These are phyloP conservation scores for Pelusios castaneus DNA, from an alignment of 2,113 vertebrate species.

Conservation along the genomic window DNA sequence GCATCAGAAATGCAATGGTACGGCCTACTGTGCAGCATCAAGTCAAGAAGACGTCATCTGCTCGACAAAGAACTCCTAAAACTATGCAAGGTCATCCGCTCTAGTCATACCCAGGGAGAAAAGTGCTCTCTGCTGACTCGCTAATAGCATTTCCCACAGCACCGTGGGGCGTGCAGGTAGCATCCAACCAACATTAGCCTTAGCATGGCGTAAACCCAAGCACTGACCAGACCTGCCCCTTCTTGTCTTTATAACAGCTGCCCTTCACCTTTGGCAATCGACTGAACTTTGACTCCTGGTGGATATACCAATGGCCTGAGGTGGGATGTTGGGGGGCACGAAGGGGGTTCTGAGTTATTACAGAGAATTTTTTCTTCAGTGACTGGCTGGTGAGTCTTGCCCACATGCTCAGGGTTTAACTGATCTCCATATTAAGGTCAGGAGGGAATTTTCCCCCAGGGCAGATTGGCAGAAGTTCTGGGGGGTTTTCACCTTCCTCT, in stretches of 20 bases:
- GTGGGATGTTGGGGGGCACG: no score
- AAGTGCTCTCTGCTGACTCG: not conserved
- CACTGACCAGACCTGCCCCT: not conserved
- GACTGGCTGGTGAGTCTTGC: no score
- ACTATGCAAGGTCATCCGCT: not conserved
- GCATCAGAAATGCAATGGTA: not conserved
- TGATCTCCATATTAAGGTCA: no score
- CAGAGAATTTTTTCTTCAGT: no score
- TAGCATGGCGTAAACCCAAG: not conserved
- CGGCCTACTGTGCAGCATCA: not conserved
- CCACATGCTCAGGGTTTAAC: no score
- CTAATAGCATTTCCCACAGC: not conserved
- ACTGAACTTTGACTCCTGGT: no score
- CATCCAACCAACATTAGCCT: not conserved
- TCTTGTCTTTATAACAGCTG: not conserved
- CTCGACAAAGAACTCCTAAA: not conserved
- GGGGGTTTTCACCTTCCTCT: no score
- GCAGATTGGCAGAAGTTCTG: no score
- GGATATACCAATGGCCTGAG: no score
- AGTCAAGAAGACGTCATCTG: not conserved
- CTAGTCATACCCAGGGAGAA: not conserved
- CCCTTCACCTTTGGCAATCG: no score
- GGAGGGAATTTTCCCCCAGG: no score
- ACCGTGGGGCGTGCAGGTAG: not conserved
- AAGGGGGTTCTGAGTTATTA: no score